A percentile compares a stretch with the other conserved stretches of the same genome.
Conservation (phyloP, 2,888 invertebrate genomes). For the Lathronympha strigana region DNA sequence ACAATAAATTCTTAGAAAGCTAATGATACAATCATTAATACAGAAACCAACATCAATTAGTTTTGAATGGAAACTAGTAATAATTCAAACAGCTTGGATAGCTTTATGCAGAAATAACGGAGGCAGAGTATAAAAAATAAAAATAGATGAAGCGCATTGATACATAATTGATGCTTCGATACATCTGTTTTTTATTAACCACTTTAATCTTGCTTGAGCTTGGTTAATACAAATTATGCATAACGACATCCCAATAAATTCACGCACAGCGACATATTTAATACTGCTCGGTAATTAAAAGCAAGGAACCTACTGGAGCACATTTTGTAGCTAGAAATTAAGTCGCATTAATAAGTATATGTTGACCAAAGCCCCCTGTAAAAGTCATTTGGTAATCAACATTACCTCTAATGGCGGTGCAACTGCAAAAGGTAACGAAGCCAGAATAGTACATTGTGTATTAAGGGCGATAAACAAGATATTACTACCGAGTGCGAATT, state of each 20-base stretch:
- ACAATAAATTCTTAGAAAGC: neutral
- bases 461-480: too few species aligned
- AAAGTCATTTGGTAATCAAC: conserved; percentile 9
- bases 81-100: conserved; percentile 14
- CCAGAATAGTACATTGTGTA: too few species aligned
- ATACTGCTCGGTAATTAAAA: conserved; percentile 35
- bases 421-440: too few species aligned
- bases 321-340: conserved; percentile 37
- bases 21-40: neutral
- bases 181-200: neutral
- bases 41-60: conserved; percentile 21
- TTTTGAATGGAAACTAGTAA: neutral
- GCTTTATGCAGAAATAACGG: conserved; percentile 4
- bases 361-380: conserved; percentile 5
- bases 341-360: conserved; percentile 11
- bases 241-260: conserved; percentile 22
- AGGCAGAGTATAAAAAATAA: neutral
- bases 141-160: neutral
- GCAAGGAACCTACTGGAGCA: conserved; percentile 28
- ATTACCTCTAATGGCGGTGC: too few species aligned
- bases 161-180: neutral
- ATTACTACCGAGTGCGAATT: too few species aligned
- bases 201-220: too few species aligned
- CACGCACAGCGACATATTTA: conserved; percentile 36
- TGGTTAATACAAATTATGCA: conserved; percentile 7